A percentile compares a stretch with the other conserved stretches of the same genome.
Conservation (phyloP, 53 echinoderm and acorn worm species). For the Astropecten irregularis region DNA sequence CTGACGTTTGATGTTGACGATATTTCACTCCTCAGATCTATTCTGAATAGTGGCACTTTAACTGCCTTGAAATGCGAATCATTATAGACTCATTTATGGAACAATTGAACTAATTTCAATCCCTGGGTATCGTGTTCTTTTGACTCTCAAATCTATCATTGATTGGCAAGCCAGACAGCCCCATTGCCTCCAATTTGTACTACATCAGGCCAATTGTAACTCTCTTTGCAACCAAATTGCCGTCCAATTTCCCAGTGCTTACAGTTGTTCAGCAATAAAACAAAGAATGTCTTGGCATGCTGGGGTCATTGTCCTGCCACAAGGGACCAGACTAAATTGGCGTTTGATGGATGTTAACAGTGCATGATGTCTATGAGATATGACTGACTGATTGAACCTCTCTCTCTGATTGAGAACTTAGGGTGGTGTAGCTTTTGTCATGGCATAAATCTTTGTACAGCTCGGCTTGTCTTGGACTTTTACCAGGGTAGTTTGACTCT, state of each 20-base stretch:
- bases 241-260: background rate
- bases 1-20: no score
- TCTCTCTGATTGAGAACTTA: background rate
- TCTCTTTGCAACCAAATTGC: background rate
- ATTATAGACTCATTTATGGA: no score
- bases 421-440: background rate
- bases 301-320: background rate
- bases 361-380: background rate
- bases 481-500: no score
- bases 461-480: no score
- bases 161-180: no score
- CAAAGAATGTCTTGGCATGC: no score
- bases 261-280: background rate
- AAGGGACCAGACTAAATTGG: slow-evolving; percentile 3
- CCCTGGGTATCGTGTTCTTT: no score
- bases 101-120: no score
- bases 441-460: background rate
- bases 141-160: no score
- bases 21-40: no score
- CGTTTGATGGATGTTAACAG: background rate
- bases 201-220: background rate
- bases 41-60: no score
- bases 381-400: background rate
- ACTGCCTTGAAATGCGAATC: no score
- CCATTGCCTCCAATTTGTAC: background rate